Conservation (phyloP, 37 sponge, comb jelly and placozoan genomes). For the Cladorhizidae sp. region DNA sequence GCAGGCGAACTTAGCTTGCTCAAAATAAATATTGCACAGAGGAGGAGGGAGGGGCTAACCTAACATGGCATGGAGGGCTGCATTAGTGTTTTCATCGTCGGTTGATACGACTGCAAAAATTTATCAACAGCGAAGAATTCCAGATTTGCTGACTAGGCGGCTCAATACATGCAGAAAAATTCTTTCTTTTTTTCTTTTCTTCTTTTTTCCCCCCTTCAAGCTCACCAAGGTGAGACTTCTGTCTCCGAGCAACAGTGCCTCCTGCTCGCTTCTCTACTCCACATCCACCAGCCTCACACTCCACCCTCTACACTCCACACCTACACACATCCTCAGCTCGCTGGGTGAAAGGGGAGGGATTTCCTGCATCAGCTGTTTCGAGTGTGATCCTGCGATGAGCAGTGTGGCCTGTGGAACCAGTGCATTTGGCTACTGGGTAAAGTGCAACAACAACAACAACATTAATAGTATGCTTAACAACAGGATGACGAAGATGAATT, state of each 20-base stretch:
- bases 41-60: too few species aligned
- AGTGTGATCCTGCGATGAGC: neutral
- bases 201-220: too few species aligned
- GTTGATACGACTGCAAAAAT: too few species aligned
- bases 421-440: constrained; percentile 34
- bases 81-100: too few species aligned
- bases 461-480: too few species aligned
- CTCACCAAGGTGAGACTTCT: constrained; percentile 14
- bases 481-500: neutral
- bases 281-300: constrained; percentile 47
- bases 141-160: too few species aligned
- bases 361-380: constrained; percentile 49
- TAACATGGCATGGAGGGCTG: too few species aligned
- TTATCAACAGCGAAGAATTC: too few species aligned
- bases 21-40: too few species aligned
- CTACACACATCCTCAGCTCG: constrained; percentile 41
- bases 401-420: constrained; percentile 53
- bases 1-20: too few species aligned
- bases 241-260: constrained; percentile 4
- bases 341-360: neutral
- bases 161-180: too few species aligned
- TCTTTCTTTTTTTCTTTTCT: too few species aligned
- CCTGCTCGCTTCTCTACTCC: constrained; percentile 41
- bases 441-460: neutral
- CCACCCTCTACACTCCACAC: constrained; percentile 24